Percentiles rank a stretch among this genome's conserved stretches.
phyloP scores from a whole-genome alignment of 2,113 vertebrate species.

The Thamnophis sirtalis region DNA sequence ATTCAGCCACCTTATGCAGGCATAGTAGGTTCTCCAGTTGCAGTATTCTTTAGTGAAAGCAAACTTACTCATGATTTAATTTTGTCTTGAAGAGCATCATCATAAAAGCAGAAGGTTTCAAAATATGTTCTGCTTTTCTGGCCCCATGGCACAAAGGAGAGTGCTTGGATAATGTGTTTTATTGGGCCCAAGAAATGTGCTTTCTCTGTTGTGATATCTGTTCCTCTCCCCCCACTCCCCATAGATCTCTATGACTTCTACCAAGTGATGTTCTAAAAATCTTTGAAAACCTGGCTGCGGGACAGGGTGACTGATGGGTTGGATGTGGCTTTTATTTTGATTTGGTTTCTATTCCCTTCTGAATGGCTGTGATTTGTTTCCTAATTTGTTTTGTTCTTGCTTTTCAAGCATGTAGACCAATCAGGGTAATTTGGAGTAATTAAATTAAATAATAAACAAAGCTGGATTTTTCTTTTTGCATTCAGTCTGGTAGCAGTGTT shows the following conservation, averaged over 20 bases:
- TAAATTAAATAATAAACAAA: not conserved
- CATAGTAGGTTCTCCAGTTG: not conserved
- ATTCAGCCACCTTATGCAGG: not conserved
- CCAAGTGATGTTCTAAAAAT: not conserved
- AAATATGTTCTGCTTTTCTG: not conserved
- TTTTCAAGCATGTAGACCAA: not conserved
- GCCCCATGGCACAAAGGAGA: not conserved
- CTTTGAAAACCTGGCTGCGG: not conserved
- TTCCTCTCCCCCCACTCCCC: not conserved
- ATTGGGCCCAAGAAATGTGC: not conserved
- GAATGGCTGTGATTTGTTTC: not conserved
- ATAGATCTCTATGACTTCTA: not conserved
- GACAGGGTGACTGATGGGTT: not conserved
- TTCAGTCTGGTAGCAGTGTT: not conserved
- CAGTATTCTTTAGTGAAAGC: not conserved
- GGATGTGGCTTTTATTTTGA: not conserved
- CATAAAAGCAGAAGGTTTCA: not conserved
- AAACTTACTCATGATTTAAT: not conserved
- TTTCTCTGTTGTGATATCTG: not conserved
- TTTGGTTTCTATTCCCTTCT: not conserved
- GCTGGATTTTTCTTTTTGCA: not conserved
- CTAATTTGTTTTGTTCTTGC: not conserved
- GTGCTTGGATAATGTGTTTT: not conserved
- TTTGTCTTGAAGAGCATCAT: not conserved
- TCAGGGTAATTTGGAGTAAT: not conserved